These are phyloP conservation scores for Adelosebastes latens DNA, from an alignment of 2,797 vertebrate species.

Conservation along the genomic window DNA sequence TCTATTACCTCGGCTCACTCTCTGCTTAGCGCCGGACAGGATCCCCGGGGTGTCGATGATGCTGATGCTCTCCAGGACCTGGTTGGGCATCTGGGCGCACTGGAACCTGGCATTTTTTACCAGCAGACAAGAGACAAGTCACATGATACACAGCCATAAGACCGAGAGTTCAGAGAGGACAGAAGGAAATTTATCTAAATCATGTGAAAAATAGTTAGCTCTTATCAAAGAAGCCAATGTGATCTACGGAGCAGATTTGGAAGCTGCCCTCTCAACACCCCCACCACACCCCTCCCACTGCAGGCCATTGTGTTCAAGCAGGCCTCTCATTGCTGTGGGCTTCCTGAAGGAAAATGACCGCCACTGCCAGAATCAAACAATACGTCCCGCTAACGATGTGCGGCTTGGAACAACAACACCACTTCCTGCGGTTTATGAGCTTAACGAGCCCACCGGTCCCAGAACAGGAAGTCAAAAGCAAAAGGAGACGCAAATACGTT, in stretches of 20 bases:
- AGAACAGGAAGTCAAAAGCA: constrained; percentile 77
- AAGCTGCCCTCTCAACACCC: constrained; percentile 45
- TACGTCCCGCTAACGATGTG: constrained; percentile 81
- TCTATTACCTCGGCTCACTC: constrained; percentile 90
- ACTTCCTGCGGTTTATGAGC: constrained; percentile 79
- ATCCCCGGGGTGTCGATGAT: constrained; percentile 92
- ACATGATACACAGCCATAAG: neutral
- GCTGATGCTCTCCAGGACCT: constrained; percentile 95
- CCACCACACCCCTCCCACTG: constrained; percentile 54
- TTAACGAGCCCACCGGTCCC: constrained; percentile 75
- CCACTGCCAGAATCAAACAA: constrained; percentile 86
- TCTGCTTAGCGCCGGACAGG: constrained; percentile 90
- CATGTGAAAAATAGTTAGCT: constrained; percentile 45
- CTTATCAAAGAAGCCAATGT: constrained; percentile 57
- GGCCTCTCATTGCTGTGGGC: constrained; percentile 64
- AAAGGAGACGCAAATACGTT: constrained; percentile 67
- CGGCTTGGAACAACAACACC: constrained; percentile 80
- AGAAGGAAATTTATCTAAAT: constrained; percentile 38
- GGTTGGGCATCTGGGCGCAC: constrained; percentile 90
- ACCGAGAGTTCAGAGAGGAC: constrained; percentile 1
- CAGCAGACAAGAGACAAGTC: neutral
- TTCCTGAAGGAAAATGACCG: constrained; percentile 87
- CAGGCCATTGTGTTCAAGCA: constrained; percentile 81
- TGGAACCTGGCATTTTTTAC: constrained; percentile 84
- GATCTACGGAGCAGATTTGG: constrained; percentile 63